phyloP scores from a whole-genome alignment of 2,113 vertebrate species.

The Rafetus swinhoei region DNA sequence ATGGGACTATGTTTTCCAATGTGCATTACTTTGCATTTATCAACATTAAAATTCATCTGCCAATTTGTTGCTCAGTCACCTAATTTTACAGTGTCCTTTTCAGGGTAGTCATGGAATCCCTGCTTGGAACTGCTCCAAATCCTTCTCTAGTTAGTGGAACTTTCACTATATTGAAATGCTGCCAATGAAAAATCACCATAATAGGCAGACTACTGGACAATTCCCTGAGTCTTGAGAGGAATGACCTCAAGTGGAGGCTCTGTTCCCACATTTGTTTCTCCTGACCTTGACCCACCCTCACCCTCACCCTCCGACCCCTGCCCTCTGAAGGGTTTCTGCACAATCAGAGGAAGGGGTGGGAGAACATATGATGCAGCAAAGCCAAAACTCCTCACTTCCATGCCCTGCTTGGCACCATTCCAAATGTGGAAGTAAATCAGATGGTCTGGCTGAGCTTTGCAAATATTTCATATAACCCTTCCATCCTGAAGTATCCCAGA shows the following conservation, averaged over 20 bases:
- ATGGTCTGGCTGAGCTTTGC: background rate
- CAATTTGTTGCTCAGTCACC: too few relatives aligned
- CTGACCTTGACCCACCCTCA: background rate
- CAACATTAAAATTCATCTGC: too few relatives aligned
- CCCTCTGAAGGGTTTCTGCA: background rate
- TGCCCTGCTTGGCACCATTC: background rate
- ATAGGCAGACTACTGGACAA: background rate
- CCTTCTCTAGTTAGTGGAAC: constrained; percentile 58
- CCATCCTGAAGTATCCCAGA: background rate
- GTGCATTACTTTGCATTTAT: too few relatives aligned
- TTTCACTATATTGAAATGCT: background rate
- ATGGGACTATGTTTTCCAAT: too few relatives aligned
- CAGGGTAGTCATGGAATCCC: constrained; percentile 63
- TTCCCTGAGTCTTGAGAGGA: background rate
- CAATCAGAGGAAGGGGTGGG: background rate
- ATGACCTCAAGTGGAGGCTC: background rate
- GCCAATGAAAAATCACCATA: constrained; percentile 33
- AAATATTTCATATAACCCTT: background rate
- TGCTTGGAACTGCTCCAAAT: constrained; percentile 56
- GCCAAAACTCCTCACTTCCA: background rate
- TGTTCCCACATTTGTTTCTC: background rate
- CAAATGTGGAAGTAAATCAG: background rate
- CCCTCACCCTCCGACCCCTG: background rate
- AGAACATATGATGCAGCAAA: background rate
- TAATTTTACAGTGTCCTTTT: background rate